Conservation (phyloP, 2,888 invertebrate genomes). For the Adela reaumurella region DNA sequence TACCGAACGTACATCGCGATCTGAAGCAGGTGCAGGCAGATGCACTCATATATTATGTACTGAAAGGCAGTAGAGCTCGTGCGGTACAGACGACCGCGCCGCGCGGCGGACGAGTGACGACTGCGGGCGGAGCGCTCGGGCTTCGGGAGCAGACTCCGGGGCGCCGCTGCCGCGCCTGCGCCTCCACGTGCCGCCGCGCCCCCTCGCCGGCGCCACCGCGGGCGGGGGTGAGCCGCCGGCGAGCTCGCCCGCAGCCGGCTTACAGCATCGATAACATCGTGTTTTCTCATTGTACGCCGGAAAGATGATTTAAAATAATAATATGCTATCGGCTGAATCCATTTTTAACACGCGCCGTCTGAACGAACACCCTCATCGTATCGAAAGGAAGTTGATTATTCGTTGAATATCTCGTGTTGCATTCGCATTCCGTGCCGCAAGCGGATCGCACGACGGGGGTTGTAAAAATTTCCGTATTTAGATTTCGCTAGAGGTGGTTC, state of each 20-base stretch:
- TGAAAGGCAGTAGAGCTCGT: constrained; percentile 18
- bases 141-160: constrained; percentile 44
- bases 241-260: background rate
- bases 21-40: too few species aligned
- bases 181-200: constrained; percentile 22
- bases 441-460: too few species aligned
- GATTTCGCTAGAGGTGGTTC: too few species aligned
- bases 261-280: constrained; percentile 38
- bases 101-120: constrained; percentile 28
- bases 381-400: too few species aligned
- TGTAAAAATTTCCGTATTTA: too few species aligned
- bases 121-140: constrained; percentile 34
- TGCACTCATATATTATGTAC: too few species aligned
- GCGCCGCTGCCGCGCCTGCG: constrained; percentile 49
- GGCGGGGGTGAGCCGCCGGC: too few species aligned
- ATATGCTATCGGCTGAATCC: constrained; percentile 20
- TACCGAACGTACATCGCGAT: background rate
- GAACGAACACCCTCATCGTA: too few species aligned
- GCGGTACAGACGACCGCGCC: constrained; percentile 23
- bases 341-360: background rate
- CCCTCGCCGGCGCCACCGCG: background rate
- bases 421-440: too few species aligned
- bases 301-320: constrained; percentile 44
- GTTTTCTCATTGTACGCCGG: constrained; percentile 45
- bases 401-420: too few species aligned